Evolutionary conservation across 1,140 invertebrate species (phyloP), one percentile per base, ranked within the genome.

Genomic region (Pseudomyrmex gracilis): DNA sequence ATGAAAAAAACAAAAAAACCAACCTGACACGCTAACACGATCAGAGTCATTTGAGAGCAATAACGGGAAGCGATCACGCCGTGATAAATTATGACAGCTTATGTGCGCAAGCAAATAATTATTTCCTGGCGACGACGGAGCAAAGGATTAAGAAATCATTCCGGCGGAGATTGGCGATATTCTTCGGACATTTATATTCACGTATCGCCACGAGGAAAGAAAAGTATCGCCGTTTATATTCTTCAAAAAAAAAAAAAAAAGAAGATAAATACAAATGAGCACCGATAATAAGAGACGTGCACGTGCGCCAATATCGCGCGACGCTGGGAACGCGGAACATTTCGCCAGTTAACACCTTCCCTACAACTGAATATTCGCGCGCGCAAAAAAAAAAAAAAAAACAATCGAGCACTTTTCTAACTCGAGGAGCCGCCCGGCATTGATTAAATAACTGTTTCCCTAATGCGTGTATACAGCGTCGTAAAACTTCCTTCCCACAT

Each of bases 261-360:
- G 34, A 34, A 34, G 34, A 15, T 15, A 24, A 17, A 43, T 13
- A 53, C 58, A 80, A 70, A 80, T 7, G 64, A 20, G n/a, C 53
- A 15, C 8, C 64, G 53, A 51, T 64, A 17, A 68, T 8, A n/a
- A 17, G 13, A 17, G n/a, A 43, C 51, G 51, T 10, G 20, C 24
- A 57, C 43, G 45, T 5, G 10, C 49, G 51, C 63, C 17, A 43
- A 49, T 24, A 22, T 15, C n/a, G 20, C n/a, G 20, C 67, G 55
- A 84, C 53, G 74, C n/a, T 34, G 15, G 34, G 83, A 86, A 85
- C 13, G 85, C 83, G 85, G 73, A 86, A 68, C 67, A 66, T 63
- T 85, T 73, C 1, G 43, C 12, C 61, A 55, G 61, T 82, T 85
- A 82, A 22, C 43, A 53, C 49, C 34, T 34, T 15, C 68, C 68